These are phyloP conservation scores for Callocephalon fimbriatum DNA, from an alignment of 2,113 vertebrate species.

Conservation along the genomic window DNA sequence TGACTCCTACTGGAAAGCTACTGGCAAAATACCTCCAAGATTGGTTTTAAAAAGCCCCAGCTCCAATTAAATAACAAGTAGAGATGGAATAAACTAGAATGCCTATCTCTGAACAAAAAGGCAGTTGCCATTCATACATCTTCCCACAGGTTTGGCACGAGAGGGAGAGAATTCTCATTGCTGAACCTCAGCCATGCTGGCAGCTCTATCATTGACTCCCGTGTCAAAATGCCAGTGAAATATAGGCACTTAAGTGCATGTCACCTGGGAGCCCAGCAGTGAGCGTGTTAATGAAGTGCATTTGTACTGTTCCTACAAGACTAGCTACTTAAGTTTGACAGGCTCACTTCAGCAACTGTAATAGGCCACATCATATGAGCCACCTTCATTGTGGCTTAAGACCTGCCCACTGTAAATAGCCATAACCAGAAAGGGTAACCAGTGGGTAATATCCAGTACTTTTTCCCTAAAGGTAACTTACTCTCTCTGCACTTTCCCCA, in stretches of 20 bases:
- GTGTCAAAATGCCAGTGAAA: neutral
- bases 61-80: slow-evolving; percentile 4
- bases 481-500: neutral
- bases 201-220: neutral
- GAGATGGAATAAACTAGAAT: slow-evolving; percentile 31
- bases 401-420: neutral
- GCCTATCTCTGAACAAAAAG: neutral
- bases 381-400: neutral
- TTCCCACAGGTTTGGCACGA: neutral
- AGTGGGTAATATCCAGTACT: neutral
- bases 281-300: neutral
- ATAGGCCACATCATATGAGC: neutral
- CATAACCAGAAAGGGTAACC: neutral
- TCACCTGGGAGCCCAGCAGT: neutral
- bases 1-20: slow-evolving; percentile 41
- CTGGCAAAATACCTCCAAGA: slow-evolving; percentile 40
- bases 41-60: neutral
- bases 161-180: neutral
- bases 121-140: slow-evolving; percentile 9
- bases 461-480: neutral
- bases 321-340: neutral
- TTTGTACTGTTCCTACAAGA: neutral
- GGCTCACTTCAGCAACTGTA: neutral
- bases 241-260: neutral
- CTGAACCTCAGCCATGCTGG: neutral